Evolutionary conservation across 2,797 vertebrate species (phyloP), one percentile per base, ranked within the genome.

Genomic region (Anolis apletophallus): DNA sequence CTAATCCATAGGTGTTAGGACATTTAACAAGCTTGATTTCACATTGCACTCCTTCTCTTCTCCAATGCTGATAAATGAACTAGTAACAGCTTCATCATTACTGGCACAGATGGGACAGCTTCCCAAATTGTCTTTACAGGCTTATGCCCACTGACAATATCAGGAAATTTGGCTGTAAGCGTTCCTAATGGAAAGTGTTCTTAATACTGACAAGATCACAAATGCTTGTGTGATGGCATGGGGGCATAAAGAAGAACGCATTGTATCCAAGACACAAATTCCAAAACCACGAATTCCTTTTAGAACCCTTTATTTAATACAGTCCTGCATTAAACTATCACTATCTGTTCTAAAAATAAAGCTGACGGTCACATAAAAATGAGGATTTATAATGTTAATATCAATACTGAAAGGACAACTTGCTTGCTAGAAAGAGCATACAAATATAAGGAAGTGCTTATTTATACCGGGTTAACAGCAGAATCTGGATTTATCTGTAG

Each of bases 401-500:
- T 7, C n/a, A 90, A 84, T 71, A 81, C 13, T 54, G 3, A 55
- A 55, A 73, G 75, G 29, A 21, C 26, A 71, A 82, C 84, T 32
- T 88, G 26, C 52, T 84, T 50, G 7, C 26, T 50, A 57, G 40
- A 74, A 50, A 50, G 0, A 0, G 0, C 23, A 68, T 79, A 6
- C 2, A 73, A 10, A 8, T 50, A 0, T 3, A 40, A 89, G 54
- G 67, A 36, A 64, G 26, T 34, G 0, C 0, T 67, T 36, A 79
- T 79, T 76, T 96, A 89, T 97, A 99, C 98, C 91, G 98, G 98
- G 94, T 99, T 99, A 93, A 99, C 98, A 0, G 98, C 98, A 46
- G 99, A 99, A 95, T 99, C 98, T 0, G 98, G 98, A 95, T 99
- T 99, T 91, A 99, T 99, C 90, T 99, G 98, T 94, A 99, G 96